Evolutionary conservation across 2,797 vertebrate genomes (phyloP).

Genomic region (Ictinia mississippiensis): DNA sequence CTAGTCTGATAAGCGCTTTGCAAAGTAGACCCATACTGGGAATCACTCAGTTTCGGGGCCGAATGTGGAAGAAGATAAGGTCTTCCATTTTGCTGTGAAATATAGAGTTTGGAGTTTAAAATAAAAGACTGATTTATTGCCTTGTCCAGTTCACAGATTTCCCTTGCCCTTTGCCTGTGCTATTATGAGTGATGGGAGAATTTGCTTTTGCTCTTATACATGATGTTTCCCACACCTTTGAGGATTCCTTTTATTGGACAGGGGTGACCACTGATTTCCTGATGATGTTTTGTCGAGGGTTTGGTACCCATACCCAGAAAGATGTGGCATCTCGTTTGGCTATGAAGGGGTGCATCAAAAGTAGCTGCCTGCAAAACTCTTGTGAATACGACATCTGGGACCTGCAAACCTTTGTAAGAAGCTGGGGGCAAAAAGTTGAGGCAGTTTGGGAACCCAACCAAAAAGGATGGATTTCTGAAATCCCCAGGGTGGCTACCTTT

Average conservation of each 20-base stretch:
- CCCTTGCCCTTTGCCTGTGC: background rate
- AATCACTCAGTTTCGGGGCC: background rate
- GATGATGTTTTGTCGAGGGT: background rate
- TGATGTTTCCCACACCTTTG: background rate
- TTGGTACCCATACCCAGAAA: background rate
- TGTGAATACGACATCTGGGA: background rate
- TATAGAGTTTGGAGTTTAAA: background rate
- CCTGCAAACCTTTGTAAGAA: background rate
- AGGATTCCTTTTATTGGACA: background rate
- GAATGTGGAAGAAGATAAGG: background rate
- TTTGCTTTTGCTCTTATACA: background rate
- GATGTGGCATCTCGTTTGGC: background rate
- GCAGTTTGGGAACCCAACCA: background rate
- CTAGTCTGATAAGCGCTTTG: background rate
- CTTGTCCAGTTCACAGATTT: background rate
- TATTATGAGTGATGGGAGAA: background rate
- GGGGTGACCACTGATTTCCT: background rate
- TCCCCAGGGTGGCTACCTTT: rapidly evolving
- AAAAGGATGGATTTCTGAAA: background rate
- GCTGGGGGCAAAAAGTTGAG: background rate
- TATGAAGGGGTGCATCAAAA: background rate
- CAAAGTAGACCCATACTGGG: background rate
- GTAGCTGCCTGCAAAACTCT: background rate
- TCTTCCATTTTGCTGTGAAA: background rate
- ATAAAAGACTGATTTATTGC: background rate